Conservation (phyloP, 2,797 vertebrate genomes). For the Argyrosomus regius region DNA sequence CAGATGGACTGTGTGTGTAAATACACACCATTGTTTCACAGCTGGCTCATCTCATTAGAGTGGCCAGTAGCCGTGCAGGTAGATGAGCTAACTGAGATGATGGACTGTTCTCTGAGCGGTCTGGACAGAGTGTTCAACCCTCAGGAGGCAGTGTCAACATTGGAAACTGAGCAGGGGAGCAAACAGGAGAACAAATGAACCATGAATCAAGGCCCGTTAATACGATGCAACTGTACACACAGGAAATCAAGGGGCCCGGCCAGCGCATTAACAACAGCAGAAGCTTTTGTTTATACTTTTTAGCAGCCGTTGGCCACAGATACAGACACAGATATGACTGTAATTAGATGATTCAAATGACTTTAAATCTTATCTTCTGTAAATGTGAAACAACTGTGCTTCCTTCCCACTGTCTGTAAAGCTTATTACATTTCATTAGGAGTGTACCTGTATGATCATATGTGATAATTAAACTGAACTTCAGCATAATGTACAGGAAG, state of each 20-base stretch:
- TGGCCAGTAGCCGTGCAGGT: constrained; percentile 56
- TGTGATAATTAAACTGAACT: no score
- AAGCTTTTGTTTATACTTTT: constrained; percentile 10
- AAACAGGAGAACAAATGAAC: constrained; percentile 49
- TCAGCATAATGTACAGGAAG: no score
- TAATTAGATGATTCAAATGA: neutral
- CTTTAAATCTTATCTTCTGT: neutral
- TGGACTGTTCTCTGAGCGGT: constrained; percentile 44
- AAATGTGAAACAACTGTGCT: neutral
- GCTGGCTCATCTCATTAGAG: constrained; percentile 50
- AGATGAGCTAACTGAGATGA: constrained; percentile 60
- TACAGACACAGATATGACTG: neutral
- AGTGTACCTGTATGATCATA: no score
- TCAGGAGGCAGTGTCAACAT: constrained; percentile 55
- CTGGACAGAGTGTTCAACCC: constrained; percentile 59
- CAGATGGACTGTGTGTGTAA: constrained; percentile 27
- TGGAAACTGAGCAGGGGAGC: constrained; percentile 42
- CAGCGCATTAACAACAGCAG: neutral
- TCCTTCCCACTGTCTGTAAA: neutral
- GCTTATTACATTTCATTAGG: neutral
- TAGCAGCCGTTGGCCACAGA: constrained; percentile 1
- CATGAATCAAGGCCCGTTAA: constrained; percentile 53
- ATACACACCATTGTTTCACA: constrained; percentile 28
- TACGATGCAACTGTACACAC: constrained; percentile 36
- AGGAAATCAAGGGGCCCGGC: constrained; percentile 6